Conservation (phyloP, 2,113 vertebrate genomes). For the Tachuris rubrigastra region DNA sequence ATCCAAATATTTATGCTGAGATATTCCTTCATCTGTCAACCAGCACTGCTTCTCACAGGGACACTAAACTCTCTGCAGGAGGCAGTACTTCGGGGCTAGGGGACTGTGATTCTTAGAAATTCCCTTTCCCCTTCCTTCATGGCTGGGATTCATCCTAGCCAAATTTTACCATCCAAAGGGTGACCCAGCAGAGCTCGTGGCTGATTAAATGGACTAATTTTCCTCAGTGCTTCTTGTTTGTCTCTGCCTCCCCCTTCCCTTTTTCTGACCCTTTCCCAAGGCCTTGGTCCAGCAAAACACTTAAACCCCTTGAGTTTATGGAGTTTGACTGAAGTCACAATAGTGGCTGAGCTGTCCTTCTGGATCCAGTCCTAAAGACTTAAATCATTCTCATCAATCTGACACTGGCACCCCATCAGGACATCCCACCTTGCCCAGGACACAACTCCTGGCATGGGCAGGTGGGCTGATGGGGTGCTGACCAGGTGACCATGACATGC, state of each 20-base stretch:
- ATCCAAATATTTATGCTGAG: neutral
- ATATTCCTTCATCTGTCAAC: neutral
- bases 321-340: neutral
- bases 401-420: neutral
- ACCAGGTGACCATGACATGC: neutral
- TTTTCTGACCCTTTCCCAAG: neutral
- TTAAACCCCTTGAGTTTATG: rapidly evolving
- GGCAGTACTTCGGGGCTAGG: neutral
- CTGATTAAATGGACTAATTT: neutral
- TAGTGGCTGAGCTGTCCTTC: neutral
- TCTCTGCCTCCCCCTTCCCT: neutral
- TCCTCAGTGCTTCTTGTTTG: neutral
- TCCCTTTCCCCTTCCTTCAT: neutral
- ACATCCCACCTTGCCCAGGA: neutral
- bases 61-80: neutral
- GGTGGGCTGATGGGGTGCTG: neutral
- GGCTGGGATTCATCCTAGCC: neutral
- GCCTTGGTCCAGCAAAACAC: neutral
- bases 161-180: neutral
- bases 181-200: neutral
- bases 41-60: neutral
- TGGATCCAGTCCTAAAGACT: neutral
- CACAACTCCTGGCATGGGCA: neutral
- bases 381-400: rapidly evolving
- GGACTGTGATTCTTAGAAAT: neutral